Conservation (phyloP, 2,888 invertebrate species). For the Homarus gammarus region DNA sequence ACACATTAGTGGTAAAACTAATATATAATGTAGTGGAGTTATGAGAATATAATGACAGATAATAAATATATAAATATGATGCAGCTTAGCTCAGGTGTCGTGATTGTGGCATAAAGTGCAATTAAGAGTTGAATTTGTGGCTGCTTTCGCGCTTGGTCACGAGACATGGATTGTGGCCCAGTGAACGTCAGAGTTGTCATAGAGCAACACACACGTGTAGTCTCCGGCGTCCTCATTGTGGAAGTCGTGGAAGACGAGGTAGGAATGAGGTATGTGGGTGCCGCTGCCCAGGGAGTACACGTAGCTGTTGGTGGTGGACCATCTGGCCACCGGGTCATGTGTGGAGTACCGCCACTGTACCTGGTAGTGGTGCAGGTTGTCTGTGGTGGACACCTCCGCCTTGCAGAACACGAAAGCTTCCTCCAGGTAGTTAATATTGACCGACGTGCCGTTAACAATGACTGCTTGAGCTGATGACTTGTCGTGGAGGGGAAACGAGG, state of each 20-base stretch:
- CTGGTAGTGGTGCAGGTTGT: neutral
- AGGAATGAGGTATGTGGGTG: neutral
- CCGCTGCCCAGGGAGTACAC: neutral
- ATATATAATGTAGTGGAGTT: too few relatives aligned
- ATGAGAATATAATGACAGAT: too few relatives aligned
- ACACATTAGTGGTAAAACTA: too few relatives aligned
- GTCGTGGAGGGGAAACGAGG: too few relatives aligned
- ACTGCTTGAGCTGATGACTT: too few relatives aligned
- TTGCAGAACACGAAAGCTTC: slow-evolving; percentile 2
- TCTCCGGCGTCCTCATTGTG: neutral
- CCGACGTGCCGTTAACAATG: neutral
- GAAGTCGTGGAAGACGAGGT: slow-evolving; percentile 2
- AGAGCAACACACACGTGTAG: neutral
- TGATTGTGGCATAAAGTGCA: too few relatives aligned
- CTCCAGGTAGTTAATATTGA: too few relatives aligned
- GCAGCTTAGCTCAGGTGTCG: too few relatives aligned
- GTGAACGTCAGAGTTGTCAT: neutral
- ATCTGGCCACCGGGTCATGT: neutral
- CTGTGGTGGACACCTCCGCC: neutral
- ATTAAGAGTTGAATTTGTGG: too few relatives aligned
- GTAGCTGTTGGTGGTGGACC: neutral
- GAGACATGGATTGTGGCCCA: neutral
- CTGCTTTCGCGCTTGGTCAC: too few relatives aligned
- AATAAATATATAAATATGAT: too few relatives aligned
- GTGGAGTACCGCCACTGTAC: neutral